A percentile compares a stretch with the other conserved stretches of the same genome.
Evolutionary conservation across 2,888 invertebrate species (phyloP).

Genomic region (Aphidoletes aphidimyza): DNA sequence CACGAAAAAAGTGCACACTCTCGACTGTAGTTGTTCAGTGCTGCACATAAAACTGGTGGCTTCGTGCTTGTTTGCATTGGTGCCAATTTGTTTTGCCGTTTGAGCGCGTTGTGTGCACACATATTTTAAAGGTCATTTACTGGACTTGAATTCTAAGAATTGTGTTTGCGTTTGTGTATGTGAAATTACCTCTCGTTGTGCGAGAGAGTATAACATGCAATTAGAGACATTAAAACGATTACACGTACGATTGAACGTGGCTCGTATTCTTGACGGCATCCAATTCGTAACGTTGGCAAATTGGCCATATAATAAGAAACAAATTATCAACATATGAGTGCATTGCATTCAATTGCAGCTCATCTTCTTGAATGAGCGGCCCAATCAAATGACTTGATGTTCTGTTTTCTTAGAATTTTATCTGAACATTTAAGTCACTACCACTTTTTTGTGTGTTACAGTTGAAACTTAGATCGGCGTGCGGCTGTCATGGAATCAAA

Average conservation of each 20-base stretch:
- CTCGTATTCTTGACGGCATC: neutral
- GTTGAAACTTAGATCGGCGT: neutral
- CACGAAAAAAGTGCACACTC: neutral
- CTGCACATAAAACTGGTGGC: too few relatives aligned
- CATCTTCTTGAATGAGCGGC: neutral
- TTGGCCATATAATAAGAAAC: neutral
- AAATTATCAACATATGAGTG: neutral
- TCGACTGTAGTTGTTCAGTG: neutral
- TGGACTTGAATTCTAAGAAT: conserved; percentile 40
- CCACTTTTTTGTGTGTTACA: neutral
- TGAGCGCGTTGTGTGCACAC: too few relatives aligned
- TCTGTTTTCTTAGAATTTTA: too few relatives aligned
- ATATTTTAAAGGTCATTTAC: conserved; percentile 46
- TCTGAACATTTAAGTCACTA: too few relatives aligned
- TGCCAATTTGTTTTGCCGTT: neutral
- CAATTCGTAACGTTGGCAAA: neutral
- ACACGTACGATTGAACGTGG: neutral
- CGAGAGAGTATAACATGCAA: conserved; percentile 10
- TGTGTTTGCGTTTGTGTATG: too few relatives aligned
- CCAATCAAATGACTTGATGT: neutral
- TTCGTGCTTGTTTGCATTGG: neutral
- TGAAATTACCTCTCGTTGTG: neutral
- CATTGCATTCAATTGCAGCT: neutral
- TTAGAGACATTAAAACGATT: conserved; percentile 10
- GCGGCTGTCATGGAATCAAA: conserved; percentile 24